phyloP scores from a whole-genome alignment of 2,797 vertebrate species.

The Hirundo rustica region DNA sequence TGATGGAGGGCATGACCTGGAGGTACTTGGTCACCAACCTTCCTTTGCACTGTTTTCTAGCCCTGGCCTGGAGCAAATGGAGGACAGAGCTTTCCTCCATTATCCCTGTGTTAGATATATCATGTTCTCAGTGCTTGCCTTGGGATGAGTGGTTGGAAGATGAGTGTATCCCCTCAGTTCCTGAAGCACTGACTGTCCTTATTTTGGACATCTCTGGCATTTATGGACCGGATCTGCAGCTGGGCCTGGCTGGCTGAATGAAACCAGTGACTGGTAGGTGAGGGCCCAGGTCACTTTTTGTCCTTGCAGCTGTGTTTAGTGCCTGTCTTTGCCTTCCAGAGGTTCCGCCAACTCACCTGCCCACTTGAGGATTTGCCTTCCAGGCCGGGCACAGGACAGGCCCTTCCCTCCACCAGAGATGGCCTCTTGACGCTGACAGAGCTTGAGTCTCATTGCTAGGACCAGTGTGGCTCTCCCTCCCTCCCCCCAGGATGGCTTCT shows the following conservation, averaged over 20 bases:
- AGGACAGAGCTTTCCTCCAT: neutral
- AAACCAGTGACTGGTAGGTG: neutral
- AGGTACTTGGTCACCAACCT: neutral
- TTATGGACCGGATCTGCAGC: neutral
- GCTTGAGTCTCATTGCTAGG: constrained; percentile 73
- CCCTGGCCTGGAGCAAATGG: neutral
- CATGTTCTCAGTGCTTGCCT: neutral
- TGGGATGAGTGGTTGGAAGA: neutral
- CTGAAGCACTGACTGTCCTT: neutral
- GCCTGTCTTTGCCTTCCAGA: constrained; percentile 65
- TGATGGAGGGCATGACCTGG: neutral
- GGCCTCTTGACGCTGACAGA: constrained; percentile 72
- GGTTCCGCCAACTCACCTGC: constrained; percentile 74
- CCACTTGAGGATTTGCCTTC: constrained; percentile 76
- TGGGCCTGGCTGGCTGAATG: neutral
- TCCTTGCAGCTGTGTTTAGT: neutral
- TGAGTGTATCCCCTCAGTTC: neutral
- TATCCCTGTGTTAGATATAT: neutral
- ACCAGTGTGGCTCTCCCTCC: neutral
- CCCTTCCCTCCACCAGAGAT: constrained; percentile 28
- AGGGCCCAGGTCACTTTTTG: neutral
- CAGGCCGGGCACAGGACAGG: neutral
- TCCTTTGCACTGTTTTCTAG: neutral
- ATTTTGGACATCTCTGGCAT: neutral
- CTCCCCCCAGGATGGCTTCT: neutral